Evolutionary conservation across 1,140 invertebrate species (phyloP), one percentile per base, ranked within the genome.

Genomic region (Drosophila willistoni): DNA sequence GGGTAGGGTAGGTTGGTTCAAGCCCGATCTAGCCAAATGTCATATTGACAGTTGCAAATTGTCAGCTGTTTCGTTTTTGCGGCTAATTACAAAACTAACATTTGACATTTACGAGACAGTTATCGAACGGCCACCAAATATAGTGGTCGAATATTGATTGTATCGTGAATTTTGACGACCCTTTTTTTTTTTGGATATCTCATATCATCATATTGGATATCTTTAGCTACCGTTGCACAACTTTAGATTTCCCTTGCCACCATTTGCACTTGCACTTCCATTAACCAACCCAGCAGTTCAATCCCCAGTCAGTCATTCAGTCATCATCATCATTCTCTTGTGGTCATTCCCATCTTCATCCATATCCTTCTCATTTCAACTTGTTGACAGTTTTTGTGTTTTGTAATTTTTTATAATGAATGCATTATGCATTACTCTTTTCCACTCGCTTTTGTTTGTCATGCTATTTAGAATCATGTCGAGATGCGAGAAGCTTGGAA

Each of bases 361-460:
- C 9, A 12, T 19, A 51, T 51, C 44, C 17, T 19, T 22, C 44
- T 47, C 25, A 76, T 70, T 70, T 39, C 64, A 64, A 71, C 75
- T 79, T 86, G 82, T 85, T 86, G 78, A 86, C 82, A 86, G 76
- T 80, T 85, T 82, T 82, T 67, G 73, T 77, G 79, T 80, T 87
- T 75, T 75, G 76, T 78, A 77, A 78, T 78, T 75, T 75, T 78
- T 57, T 68, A 79, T 79, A 76, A 76, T 79, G 76, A 75, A 79
- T 79, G 76, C 76, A 76, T 77, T 62, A 71, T 77, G 71, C 73
- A 75, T 74, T 74, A 60, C 67, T 76, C 56, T 59, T 59, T 59
- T 59, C 33, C 33, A 12, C 56, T 12, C 17, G 56, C 56, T 59
- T 59, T 59, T 59, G 56, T 59, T 59, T 59, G 75, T 77, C 75